Evolutionary conservation across 2,888 invertebrate genomes (phyloP).

Genomic region (Aradus depressus): DNA sequence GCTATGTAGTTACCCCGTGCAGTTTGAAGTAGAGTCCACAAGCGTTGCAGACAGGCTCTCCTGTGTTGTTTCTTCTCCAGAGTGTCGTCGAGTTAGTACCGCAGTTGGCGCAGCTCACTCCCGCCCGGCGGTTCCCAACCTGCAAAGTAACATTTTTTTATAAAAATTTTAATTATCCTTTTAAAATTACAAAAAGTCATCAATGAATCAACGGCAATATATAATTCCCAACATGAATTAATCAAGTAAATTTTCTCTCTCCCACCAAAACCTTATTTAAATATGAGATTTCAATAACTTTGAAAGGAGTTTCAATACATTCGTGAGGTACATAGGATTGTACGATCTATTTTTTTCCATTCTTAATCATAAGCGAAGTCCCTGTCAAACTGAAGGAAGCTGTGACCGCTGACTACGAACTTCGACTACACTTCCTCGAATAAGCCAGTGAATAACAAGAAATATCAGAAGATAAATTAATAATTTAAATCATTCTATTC

Average conservation of each 20-base stretch:
- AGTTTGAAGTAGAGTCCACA: conserved; percentile 76
- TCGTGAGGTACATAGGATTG: background rate
- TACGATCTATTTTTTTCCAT: too few relatives aligned
- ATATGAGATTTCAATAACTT: background rate
- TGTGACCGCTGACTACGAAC: too few relatives aligned
- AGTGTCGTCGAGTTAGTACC: conserved; percentile 41
- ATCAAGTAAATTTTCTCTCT: background rate
- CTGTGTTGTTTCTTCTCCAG: conserved; percentile 50
- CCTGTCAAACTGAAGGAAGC: too few relatives aligned
- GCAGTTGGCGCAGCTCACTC: conserved; percentile 35
- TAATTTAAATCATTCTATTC: too few relatives aligned
- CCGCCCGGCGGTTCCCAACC: conserved; percentile 49
- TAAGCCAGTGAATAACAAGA: too few relatives aligned
- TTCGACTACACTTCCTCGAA: too few relatives aligned
- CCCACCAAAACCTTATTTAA: background rate
- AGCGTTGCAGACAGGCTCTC: conserved; percentile 54
- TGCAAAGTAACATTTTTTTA: conserved; percentile 31
- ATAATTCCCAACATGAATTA: background rate
- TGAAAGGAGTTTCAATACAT: background rate
- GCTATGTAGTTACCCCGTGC: conserved; percentile 59
- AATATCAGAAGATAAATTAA: too few relatives aligned
- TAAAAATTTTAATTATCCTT: background rate
- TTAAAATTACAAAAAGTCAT: background rate
- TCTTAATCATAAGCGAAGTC: too few relatives aligned
- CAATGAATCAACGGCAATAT: background rate